Base-by-base conservation (phyloP, 1,140 invertebrate species). In the Brachionus rubens region DNA sequence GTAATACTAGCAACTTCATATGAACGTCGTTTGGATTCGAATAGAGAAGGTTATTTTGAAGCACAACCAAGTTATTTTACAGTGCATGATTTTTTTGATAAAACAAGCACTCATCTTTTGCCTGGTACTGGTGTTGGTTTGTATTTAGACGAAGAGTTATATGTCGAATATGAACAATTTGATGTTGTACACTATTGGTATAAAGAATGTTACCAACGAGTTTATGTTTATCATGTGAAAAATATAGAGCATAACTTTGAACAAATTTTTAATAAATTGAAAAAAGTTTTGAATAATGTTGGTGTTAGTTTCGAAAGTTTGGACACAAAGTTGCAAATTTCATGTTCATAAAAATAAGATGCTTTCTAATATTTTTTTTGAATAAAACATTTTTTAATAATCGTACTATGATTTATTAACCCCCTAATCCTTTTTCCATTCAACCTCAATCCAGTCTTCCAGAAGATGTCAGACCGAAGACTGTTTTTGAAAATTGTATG, bases 141-240 rank as follows among this genome's bases (percentile, higher is more conserved):
- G 14, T 59, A 59, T 33, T 30, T 59, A 19, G 54, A 59, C 36
- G 54, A 59, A 2, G 2, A 12, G 4, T 19, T 59, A 4, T 59
- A 59, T 16, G 36, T 59, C 2, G 54, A 59, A 36, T 59, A 59
- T 59, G n/a, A 33, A 9, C 54, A 59, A 16, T 59, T 36, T 59
- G 54, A 59, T 59, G 54, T 59, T 5, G n/a, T 59, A 10, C 54
- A 59, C 36, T 16, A 5, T 40, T 59, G 54, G 54, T 59, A 59
- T 36, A 33, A 16, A 14, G 54, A 59, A 59, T 59, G 54, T 30
- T 36, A 59, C 16, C 33, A 36, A 59, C 33, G 54, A 59, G 54
- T 19, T 19, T 59, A 36, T 16, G 19, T 59, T 9, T 59, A 59
- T 21, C 54, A 59, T 19, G n/a, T n/a, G n/a, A n/a, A n/a, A 33